Evolutionary conservation across 2,888 invertebrate species (phyloP).

Genomic region (Acanthopleura granulata): DNA sequence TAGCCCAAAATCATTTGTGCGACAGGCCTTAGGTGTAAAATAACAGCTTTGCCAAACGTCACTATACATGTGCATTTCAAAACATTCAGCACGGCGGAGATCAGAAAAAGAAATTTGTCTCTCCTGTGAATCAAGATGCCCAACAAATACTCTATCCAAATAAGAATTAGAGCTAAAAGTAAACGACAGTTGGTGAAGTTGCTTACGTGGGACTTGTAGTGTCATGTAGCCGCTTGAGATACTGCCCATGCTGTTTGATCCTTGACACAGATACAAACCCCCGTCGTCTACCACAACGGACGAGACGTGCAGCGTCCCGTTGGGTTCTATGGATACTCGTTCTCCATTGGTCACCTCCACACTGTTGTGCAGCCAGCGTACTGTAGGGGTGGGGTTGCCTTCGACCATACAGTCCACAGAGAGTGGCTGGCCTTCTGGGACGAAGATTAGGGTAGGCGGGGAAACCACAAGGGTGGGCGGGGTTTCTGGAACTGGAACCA

Average conservation of each 20-base stretch:
- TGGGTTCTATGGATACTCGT: constrained; percentile 33
- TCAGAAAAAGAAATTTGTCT: no score
- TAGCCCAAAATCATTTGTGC: no score
- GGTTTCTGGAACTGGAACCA: background rate
- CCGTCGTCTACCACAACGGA: constrained; percentile 35
- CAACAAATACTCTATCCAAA: no score
- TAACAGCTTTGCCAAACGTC: no score
- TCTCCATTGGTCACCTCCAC: constrained; percentile 32
- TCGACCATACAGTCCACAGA: constrained; percentile 47
- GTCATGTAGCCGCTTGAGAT: constrained; percentile 6
- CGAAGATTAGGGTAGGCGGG: constrained; percentile 32
- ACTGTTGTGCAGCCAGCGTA: constrained; percentile 47
- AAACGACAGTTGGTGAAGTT: background rate
- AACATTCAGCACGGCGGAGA: no score
- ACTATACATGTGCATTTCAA: no score
- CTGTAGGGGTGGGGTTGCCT: constrained; percentile 47
- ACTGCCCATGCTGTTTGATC: constrained; percentile 45
- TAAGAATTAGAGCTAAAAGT: no score
- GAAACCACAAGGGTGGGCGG: constrained; percentile 5
- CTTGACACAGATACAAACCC: constrained; percentile 54
- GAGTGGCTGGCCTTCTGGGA: constrained; percentile 38
- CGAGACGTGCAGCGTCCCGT: constrained; percentile 48
- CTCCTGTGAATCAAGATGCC: no score
- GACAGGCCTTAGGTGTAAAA: no score
- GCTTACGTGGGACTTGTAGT: background rate